Evolutionary conservation across 2,797 vertebrate species (phyloP).

Genomic region (Chiloscyllium punctatum): DNA sequence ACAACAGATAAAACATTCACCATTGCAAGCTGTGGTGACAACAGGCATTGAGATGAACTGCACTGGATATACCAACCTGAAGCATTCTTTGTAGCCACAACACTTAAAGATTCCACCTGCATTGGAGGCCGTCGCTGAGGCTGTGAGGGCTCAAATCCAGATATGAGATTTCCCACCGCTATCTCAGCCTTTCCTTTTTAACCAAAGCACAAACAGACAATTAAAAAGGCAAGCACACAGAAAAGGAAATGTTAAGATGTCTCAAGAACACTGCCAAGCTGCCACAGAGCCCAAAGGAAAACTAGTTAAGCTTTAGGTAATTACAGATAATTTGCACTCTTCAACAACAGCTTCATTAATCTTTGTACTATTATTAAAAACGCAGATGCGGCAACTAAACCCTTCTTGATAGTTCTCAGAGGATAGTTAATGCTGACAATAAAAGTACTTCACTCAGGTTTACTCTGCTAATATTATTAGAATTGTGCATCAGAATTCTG

Average conservation of each 20-base stretch:
- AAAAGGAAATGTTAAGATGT: background rate
- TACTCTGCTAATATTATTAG: background rate
- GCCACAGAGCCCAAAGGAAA: constrained; percentile 8
- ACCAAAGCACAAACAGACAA: constrained; percentile 40
- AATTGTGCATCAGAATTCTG: background rate
- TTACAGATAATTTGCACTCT: background rate
- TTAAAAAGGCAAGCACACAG: constrained; percentile 22
- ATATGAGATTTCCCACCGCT: constrained; percentile 81
- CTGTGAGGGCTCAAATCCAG: constrained; percentile 79
- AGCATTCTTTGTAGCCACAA: background rate
- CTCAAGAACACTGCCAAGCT: background rate
- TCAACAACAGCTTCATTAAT: background rate
- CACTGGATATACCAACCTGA: constrained; percentile 18
- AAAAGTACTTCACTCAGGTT: background rate
- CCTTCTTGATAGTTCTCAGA: background rate
- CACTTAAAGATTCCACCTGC: constrained; percentile 43
- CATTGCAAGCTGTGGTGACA: too few species aligned
- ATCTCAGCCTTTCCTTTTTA: constrained; percentile 67
- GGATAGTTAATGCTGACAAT: background rate
- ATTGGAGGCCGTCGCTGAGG: constrained; percentile 68
- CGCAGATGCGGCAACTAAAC: background rate
- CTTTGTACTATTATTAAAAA: background rate
- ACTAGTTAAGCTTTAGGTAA: background rate
- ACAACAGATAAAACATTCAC: background rate
- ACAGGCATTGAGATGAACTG: background rate